Conservation (phyloP, 2,888 invertebrate species). For the Noctua pronuba region DNA sequence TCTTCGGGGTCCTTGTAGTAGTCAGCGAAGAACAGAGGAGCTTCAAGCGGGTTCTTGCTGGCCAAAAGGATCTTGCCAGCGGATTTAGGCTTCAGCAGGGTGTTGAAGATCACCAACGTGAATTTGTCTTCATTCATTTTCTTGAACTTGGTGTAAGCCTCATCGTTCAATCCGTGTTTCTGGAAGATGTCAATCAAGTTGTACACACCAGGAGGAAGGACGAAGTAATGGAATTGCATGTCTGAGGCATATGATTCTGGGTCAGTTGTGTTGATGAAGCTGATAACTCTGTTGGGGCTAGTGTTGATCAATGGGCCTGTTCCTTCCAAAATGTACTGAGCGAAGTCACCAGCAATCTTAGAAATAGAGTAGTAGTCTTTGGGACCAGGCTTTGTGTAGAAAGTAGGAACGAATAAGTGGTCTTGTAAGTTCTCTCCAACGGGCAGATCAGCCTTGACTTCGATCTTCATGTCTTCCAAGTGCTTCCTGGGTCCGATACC, state of each 20-base stretch:
- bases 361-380: conserved; percentile 88
- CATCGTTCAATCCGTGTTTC: conserved; percentile 82
- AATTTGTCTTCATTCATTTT: conserved; percentile 83
- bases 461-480: conserved; percentile 89
- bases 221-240: conserved; percentile 91
- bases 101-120: conserved; percentile 90
- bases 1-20: conserved; percentile 92
- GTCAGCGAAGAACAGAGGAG: conserved; percentile 92
- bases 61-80: conserved; percentile 91
- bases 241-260: conserved; percentile 76
- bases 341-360: conserved; percentile 81
- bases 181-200: conserved; percentile 82
- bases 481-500: conserved; percentile 93
- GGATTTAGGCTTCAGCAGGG: conserved; percentile 92
- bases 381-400: conserved; percentile 92
- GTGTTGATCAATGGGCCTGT: conserved; percentile 83
- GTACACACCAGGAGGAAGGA: conserved; percentile 89
- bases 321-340: conserved; percentile 87
- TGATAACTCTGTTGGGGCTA: conserved; percentile 86
- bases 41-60: conserved; percentile 92
- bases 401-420: conserved; percentile 93
- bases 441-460: conserved; percentile 91
- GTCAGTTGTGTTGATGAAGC: conserved; percentile 89
- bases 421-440: conserved; percentile 95
- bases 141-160: conserved; percentile 83